A percentile compares a stretch with the other conserved stretches of the same genome.
phyloP scores from a whole-genome alignment of 2,797 vertebrate genomes.

The Heliangelus exortis region DNA sequence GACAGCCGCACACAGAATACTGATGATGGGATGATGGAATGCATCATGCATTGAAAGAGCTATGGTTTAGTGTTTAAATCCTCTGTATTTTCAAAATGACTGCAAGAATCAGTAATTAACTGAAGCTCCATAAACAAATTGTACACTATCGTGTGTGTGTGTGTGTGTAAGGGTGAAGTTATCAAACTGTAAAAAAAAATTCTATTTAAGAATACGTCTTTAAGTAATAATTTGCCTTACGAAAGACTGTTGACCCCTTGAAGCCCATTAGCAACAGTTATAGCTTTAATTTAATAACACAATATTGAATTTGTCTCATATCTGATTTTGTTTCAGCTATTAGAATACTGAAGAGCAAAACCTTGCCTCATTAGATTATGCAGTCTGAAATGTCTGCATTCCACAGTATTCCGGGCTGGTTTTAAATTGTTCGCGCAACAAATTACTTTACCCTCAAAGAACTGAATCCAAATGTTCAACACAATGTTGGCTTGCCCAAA shows the following conservation, averaged over 20 bases:
- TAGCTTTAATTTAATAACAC: conserved; percentile 60
- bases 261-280: conserved; percentile 50
- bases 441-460: conserved; percentile 68
- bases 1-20: conserved; percentile 80
- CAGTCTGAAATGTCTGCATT: conserved; percentile 70
- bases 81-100: conserved; percentile 71
- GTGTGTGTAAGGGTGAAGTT: not conserved
- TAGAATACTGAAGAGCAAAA: conserved; percentile 64
- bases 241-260: conserved; percentile 36
- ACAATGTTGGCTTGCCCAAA: conserved; percentile 57
- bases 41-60: conserved; percentile 77
- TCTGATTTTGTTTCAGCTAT: conserved; percentile 69
- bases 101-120: conserved; percentile 54
- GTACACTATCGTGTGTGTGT: conserved; percentile 1
- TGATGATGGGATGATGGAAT: conserved; percentile 84
- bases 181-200: not conserved
- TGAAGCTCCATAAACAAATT: conserved; percentile 66
- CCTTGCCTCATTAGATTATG: conserved; percentile 62
- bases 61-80: conserved; percentile 75
- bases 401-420: conserved; percentile 48
- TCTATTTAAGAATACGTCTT: conserved; percentile 27
- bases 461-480: conserved; percentile 58
- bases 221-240: conserved; percentile 48
- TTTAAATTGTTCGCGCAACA: conserved; percentile 70
- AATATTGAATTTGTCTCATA: conserved; percentile 63